Percentiles rank a stretch among this genome's conserved stretches.
Evolutionary conservation across 2,888 invertebrate genomes (phyloP).

Genomic region (Lypha dubia): DNA sequence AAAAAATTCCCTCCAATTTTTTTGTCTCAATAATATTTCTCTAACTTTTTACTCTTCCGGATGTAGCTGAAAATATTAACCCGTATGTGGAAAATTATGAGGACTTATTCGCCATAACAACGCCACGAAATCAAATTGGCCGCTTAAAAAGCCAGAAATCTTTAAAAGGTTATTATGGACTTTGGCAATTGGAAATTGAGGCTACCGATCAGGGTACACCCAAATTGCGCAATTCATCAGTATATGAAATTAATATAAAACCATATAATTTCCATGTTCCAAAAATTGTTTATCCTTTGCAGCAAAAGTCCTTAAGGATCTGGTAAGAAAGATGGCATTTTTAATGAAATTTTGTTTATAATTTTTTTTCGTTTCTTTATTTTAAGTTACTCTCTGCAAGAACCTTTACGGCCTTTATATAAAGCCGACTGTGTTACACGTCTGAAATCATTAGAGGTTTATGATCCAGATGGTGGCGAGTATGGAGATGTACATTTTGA

Average conservation of each 20-base stretch:
- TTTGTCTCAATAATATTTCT: background rate
- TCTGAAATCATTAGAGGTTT: constrained; percentile 84
- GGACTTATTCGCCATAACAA: constrained; percentile 80
- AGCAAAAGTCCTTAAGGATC: constrained; percentile 73
- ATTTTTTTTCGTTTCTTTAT: background rate
- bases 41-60: background rate
- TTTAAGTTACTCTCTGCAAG: constrained; percentile 72
- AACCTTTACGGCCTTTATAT: constrained; percentile 72
- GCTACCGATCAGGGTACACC: constrained; percentile 85
- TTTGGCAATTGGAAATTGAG: constrained; percentile 85
- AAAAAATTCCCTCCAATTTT: background rate
- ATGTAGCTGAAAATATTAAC: constrained; percentile 74
- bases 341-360: background rate
- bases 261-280: constrained; percentile 86
- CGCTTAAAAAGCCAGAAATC: constrained; percentile 83
- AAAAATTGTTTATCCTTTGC: constrained; percentile 84
- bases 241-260: constrained; percentile 84
- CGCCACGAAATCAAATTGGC: constrained; percentile 81
- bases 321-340: constrained; percentile 73
- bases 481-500: constrained; percentile 85
- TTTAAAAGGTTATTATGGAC: constrained; percentile 85
- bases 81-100: constrained; percentile 75
- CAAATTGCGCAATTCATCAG: constrained; percentile 81
- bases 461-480: constrained; percentile 85
- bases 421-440: constrained; percentile 80